Percentiles rank a stretch among this genome's conserved stretches.
Evolutionary conservation across 2,113 vertebrate species (phyloP).

Genomic region (Prietella phreatophila): DNA sequence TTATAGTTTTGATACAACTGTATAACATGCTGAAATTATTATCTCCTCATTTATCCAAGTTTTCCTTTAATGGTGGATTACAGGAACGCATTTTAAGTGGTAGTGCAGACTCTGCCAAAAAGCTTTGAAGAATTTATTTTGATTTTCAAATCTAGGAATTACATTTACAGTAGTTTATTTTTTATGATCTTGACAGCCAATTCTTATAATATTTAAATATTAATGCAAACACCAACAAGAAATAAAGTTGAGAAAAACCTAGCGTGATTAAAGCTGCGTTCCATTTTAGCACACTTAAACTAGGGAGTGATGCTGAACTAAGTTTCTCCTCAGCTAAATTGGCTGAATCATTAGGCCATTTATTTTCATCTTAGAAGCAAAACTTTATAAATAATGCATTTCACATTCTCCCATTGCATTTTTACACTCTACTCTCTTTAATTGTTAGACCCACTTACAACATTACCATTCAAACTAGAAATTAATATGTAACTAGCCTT

Average conservation of each 20-base stretch:
- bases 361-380: not conserved
- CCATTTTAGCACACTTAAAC: not conserved
- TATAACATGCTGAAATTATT: not conserved
- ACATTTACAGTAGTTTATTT: not conserved
- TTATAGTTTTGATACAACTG: not conserved
- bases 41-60: not conserved
- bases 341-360: not conserved
- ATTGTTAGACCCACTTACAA: not conserved
- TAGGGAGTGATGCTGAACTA: not conserved
- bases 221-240: not conserved
- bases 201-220: not conserved
- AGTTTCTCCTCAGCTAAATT: not conserved
- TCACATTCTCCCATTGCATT: not conserved
- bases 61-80: not conserved
- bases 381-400: constrained; percentile 25
- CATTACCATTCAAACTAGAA: not conserved
- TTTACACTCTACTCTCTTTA: not conserved
- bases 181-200: not conserved
- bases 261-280: not conserved
- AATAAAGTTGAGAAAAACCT: not conserved
- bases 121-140: not conserved
- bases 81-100: not conserved
- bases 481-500: not conserved
- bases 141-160: not conserved
- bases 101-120: not conserved